Percentiles rank a stretch among this genome's conserved stretches.
Evolutionary conservation across 2,888 invertebrate species (phyloP).

Genomic region (Mystacides longicornis): DNA sequence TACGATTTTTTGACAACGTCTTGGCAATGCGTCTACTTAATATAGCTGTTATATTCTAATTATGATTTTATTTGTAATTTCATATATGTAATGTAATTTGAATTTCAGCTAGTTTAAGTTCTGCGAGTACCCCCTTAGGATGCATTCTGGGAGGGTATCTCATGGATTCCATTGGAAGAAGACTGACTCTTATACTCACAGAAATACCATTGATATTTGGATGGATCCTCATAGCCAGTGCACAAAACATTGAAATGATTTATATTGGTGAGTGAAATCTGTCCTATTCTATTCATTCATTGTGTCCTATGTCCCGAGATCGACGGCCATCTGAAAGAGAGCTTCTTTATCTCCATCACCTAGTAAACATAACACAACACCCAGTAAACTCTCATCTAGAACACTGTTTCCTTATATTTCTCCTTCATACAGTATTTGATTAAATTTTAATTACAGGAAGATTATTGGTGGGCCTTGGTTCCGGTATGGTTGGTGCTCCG

Average conservation of each 20-base stretch:
- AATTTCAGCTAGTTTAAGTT: slow-evolving; percentile 57
- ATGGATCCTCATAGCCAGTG: slow-evolving; percentile 56
- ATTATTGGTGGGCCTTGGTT: slow-evolving; percentile 59
- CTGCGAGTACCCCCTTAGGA: slow-evolving; percentile 61
- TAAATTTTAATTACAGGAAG: slow-evolving; percentile 41
- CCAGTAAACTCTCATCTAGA: no score
- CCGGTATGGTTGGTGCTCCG: slow-evolving; percentile 67
- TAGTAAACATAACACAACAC: no score
- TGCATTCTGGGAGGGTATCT: slow-evolving; percentile 63
- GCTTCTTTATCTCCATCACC: no score
- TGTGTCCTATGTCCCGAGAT: neutral
- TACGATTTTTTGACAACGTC: no score
- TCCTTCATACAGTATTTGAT: no score
- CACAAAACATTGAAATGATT: slow-evolving; percentile 53
- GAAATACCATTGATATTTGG: slow-evolving; percentile 62
- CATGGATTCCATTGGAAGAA: slow-evolving; percentile 62
- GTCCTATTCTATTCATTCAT: neutral
- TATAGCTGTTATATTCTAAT: neutral
- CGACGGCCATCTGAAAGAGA: no score
- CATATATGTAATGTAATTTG: slow-evolving; percentile 13
- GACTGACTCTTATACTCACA: slow-evolving; percentile 54
- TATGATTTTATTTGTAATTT: neutral
- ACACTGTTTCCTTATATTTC: no score
- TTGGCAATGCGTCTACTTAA: no score
- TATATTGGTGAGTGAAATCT: slow-evolving; percentile 52